Evolutionary conservation across 2,888 invertebrate species (phyloP), one percentile per base, ranked within the genome.

Genomic region (Campaea margaritaria): DNA sequence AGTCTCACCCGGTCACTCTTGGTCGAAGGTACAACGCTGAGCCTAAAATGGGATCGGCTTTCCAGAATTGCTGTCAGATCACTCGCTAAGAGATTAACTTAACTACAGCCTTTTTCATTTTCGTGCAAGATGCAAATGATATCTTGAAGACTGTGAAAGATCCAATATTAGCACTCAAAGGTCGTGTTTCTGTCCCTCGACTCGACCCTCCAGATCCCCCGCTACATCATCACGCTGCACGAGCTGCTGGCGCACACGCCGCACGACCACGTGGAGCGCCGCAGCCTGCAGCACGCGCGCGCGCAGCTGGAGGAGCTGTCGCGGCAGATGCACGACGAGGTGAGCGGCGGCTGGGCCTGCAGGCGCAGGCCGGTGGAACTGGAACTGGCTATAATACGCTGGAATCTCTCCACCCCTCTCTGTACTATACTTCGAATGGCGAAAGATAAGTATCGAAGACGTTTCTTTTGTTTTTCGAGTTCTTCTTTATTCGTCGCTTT

Each of bases 171-270:
- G n/a, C n/a, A n/a, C n/a, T n/a, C n/a, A n/a, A n/a, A n/a, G n/a
- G n/a, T 21, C 3, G 21, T 21, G 21, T 21, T 21, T 3, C 21
- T 5, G 21, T 3, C 3, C 2, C 21, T 21, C 12, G 36, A 12
- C 11, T n/a, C 4, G 12, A 7, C 36, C 1, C 11, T n/a, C 12
- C 86, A 97, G 97, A 96, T 98, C 67, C 98, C 98, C 0, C 94
- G 97, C 12, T 98, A 98, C 87, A 98, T 98, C 66, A 97, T 97
- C 70, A 98, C 97, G 0, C 93, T 98, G 41, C 97, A 97, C 86
- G 97, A 98, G 85, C 90, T 98, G 14, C 89, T 98, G 64, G 98
- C 98, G 7, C 98, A 98, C 87, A 98, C 98, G 0, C 98, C 98
- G 0, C 97, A 97, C 85, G 97, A 98, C 87, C 98, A 98, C 89